phyloP scores from a whole-genome alignment of 2,888 invertebrate species.

The Panopea generosa region DNA sequence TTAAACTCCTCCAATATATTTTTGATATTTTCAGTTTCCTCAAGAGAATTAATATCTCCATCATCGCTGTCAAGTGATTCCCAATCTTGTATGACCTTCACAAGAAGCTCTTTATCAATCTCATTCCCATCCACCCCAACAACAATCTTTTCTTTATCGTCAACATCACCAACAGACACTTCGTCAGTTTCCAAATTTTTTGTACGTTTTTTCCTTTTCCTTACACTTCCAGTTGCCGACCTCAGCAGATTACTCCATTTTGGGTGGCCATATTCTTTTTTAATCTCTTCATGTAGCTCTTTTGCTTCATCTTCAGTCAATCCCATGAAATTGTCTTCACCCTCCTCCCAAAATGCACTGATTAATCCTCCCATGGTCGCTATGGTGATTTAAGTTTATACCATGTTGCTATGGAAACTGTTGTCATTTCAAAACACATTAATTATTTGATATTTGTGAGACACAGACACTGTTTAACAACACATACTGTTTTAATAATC shows the following conservation, averaged over 20 bases:
- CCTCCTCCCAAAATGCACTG: constrained; percentile 47
- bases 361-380: constrained; percentile 46
- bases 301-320: constrained; percentile 42
- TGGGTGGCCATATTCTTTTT: constrained; percentile 55
- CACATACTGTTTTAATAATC: too few species aligned
- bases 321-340: constrained; percentile 33
- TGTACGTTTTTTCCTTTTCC: constrained; percentile 7
- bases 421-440: too few species aligned
- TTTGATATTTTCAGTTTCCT: constrained; percentile 56
- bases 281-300: constrained; percentile 47
- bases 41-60: constrained; percentile 34
- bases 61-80: constrained; percentile 52
- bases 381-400: too few species aligned
- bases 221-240: neutral
- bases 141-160: constrained; percentile 17
- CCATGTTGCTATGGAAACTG: too few species aligned
- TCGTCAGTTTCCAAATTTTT: constrained; percentile 5
- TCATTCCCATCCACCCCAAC: constrained; percentile 48
- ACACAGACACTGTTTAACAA: too few species aligned
- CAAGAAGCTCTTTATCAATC: constrained; percentile 36
- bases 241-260: constrained; percentile 46
- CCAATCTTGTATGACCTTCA: constrained; percentile 51
- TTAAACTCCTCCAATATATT: constrained; percentile 54
- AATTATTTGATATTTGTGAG: too few species aligned
- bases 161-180: neutral